A percentile compares a stretch with the other conserved stretches of the same genome.
phyloP scores from a whole-genome alignment of 2,888 invertebrate species.

The Zygogramma bicolorata region DNA sequence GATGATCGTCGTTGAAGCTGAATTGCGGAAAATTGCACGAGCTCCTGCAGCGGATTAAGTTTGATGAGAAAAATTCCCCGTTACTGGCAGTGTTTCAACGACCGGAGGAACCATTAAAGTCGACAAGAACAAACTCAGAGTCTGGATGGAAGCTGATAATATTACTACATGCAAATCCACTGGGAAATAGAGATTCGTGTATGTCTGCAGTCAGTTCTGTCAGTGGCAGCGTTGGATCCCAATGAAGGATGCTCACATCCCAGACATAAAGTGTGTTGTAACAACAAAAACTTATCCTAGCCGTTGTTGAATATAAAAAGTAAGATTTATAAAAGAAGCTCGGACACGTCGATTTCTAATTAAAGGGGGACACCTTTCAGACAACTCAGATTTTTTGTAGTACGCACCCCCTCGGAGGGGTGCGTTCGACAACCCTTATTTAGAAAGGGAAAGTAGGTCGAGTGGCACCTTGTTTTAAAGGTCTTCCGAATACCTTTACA shows the following conservation, averaged over 20 bases:
- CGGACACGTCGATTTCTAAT: no score
- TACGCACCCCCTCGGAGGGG: no score
- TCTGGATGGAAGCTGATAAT: slow-evolving; percentile 59
- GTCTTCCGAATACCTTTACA: no score
- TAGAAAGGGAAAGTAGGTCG: no score
- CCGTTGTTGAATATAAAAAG: no score
- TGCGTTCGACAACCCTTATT: no score
- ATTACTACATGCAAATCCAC: slow-evolving; percentile 59
- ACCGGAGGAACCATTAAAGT: slow-evolving; percentile 17
- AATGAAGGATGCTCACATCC: no score
- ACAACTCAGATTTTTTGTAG: no score
- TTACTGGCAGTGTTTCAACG: slow-evolving; percentile 39
- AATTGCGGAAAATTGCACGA: slow-evolving; percentile 43
- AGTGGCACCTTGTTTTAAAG: no score
- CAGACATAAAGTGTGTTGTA: no score
- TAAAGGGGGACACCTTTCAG: no score
- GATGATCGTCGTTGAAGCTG: slow-evolving; percentile 28
- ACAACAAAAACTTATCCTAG: neutral
- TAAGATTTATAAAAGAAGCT: no score
- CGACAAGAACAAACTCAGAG: slow-evolving; percentile 44
- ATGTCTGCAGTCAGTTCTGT: slow-evolving; percentile 50
- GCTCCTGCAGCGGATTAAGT: slow-evolving; percentile 46
- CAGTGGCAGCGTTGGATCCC: neutral
- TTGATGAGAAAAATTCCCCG: slow-evolving; percentile 50
- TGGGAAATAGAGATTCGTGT: slow-evolving; percentile 60